A percentile compares a stretch with the other conserved stretches of the same genome.
phyloP scores from a whole-genome alignment of 2,888 invertebrate genomes.

The Pemphredon lugubris region DNA sequence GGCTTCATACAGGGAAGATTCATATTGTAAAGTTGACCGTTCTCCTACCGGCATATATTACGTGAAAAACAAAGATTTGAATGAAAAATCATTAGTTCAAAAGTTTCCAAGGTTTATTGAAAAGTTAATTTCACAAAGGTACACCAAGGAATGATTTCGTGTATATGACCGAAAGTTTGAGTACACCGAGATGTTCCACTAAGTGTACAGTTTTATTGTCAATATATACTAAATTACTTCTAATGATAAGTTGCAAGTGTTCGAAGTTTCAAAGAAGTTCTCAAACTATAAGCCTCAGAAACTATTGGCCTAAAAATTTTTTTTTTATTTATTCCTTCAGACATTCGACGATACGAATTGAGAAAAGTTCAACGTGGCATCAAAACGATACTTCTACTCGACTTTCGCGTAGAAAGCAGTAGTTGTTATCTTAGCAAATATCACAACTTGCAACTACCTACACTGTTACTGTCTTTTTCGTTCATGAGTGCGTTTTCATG shows the following conservation, averaged over 20 bases:
- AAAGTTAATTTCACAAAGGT: not conserved
- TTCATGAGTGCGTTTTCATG: no score
- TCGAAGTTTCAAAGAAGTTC: no score
- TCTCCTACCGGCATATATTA: not conserved
- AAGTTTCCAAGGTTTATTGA: conserved; percentile 9
- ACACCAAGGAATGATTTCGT: no score
- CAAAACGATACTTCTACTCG: not conserved
- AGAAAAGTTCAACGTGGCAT: not conserved
- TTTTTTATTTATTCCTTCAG: not conserved
- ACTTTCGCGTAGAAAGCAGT: not conserved
- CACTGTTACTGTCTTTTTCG: conserved; percentile 9
- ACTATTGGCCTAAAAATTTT: not conserved
- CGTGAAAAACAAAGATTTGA: no score
- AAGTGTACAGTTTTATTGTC: conserved; percentile 42
- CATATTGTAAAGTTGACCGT: conserved; percentile 2
- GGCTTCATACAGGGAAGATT: conserved; percentile 1
- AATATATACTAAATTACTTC: not conserved
- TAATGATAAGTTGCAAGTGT: no score
- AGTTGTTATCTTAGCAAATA: conserved; percentile 19
- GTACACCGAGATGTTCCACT: no score
- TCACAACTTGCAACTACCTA: conserved; percentile 40
- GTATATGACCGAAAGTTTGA: no score
- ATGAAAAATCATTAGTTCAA: conserved; percentile 19
- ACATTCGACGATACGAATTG: not conserved
- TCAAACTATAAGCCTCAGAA: not conserved